These are phyloP conservation scores for Harpegnathos saltator DNA, from an alignment of 1,140 invertebrate species.

Conservation along the genomic window DNA sequence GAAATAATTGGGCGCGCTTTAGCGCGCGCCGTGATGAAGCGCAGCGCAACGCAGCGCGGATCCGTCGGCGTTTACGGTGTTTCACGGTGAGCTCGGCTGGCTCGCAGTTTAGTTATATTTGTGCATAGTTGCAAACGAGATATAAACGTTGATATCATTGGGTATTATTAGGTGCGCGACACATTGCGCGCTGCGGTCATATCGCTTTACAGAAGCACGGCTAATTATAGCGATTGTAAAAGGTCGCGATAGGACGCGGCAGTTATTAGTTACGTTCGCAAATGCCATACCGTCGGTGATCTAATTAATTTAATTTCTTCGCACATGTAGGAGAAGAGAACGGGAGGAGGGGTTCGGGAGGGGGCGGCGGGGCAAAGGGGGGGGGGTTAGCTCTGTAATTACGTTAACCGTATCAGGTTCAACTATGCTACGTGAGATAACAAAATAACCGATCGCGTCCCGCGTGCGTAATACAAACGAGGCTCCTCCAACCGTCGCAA, in stretches of 20 bases:
- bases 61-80: slow-evolving; percentile 6
- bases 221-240: slow-evolving; percentile 29
- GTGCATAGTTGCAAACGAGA: slow-evolving; percentile 28
- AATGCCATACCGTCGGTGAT: slow-evolving; percentile 48
- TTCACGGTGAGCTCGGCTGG: slow-evolving; percentile 20
- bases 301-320: slow-evolving; percentile 62
- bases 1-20: slow-evolving; percentile 27
- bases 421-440: slow-evolving; percentile 42
- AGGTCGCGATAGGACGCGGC: slow-evolving; percentile 3
- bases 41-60: slow-evolving; percentile 9
- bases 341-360: too few relatives aligned
- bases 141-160: slow-evolving; percentile 52
- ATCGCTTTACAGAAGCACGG: background rate
- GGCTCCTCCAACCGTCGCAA: slow-evolving; percentile 30
- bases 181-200: background rate
- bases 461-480: slow-evolving; percentile 48
- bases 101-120: slow-evolving; percentile 56
- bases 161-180: slow-evolving; percentile 47
- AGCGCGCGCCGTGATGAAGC: slow-evolving; percentile 2
- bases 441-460: slow-evolving; percentile 54
- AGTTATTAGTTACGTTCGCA: slow-evolving; percentile 48
- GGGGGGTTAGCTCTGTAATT: slow-evolving; percentile 42
- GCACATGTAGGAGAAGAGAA: background rate
- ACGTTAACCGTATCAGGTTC: slow-evolving; percentile 38
- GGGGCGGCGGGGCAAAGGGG: too few relatives aligned